Percentiles rank a stretch among this genome's conserved stretches.
phyloP scores from a whole-genome alignment of 1,140 invertebrate genomes.

The Microplitis mediator region DNA sequence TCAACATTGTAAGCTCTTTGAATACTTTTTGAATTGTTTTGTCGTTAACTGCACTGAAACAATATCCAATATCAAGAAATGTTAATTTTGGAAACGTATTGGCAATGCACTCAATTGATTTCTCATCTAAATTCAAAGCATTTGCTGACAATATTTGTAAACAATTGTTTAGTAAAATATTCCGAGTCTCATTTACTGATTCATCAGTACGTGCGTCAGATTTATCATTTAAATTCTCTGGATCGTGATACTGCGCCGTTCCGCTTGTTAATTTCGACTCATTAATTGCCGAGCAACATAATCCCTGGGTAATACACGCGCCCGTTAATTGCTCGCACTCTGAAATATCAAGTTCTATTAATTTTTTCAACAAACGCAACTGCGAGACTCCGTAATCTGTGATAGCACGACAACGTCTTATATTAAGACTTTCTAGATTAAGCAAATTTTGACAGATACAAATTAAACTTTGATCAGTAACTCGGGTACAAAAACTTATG shows the following conservation, averaged over 20 bases:
- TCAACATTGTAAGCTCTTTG: constrained; percentile 66
- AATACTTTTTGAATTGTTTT: constrained; percentile 69
- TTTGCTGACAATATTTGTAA: constrained; percentile 67
- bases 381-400: constrained; percentile 67
- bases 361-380: constrained; percentile 62
- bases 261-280: neutral
- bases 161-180: constrained; percentile 13
- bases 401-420: constrained; percentile 67
- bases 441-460: constrained; percentile 65
- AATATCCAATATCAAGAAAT: constrained; percentile 70
- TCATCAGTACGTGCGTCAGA: neutral
- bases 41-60: constrained; percentile 72
- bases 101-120: constrained; percentile 64
- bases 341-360: constrained; percentile 70
- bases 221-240: constrained; percentile 21
- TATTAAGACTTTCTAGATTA: constrained; percentile 64
- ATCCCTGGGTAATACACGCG: constrained; percentile 65
- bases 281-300: constrained; percentile 53
- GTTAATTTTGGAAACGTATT: constrained; percentile 65
- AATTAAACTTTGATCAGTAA: constrained; percentile 68
- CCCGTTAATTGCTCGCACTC: constrained; percentile 70
- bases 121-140: constrained; percentile 68
- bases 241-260: neutral
- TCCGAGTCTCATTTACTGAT: neutral
- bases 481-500: constrained; percentile 67